A percentile compares a stretch with the other conserved stretches of the same genome.
Evolutionary conservation across 2,888 invertebrate species (phyloP).

Genomic region (Trissolcus japonicus): DNA sequence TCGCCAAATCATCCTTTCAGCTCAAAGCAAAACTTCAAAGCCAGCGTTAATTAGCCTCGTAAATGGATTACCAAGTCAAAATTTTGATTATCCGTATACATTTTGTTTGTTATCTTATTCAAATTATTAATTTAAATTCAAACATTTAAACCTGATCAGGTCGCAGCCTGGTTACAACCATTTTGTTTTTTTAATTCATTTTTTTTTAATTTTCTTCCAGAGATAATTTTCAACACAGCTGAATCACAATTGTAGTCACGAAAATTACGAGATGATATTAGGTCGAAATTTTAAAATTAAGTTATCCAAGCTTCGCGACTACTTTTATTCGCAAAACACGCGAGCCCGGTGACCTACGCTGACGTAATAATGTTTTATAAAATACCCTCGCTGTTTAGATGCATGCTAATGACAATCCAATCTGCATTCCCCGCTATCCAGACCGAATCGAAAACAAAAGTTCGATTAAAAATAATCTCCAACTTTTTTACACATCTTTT

Average conservation of each 20-base stretch:
- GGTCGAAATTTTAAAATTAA: conserved; percentile 4
- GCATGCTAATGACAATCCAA: conserved; percentile 24
- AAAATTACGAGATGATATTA: too few relatives aligned
- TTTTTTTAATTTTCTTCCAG: too few relatives aligned
- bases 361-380: conserved; percentile 45
- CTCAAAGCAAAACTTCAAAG: conserved; percentile 7
- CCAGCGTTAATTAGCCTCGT: conserved; percentile 25
- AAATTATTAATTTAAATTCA: neutral
- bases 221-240: too few relatives aligned
- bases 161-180: too few relatives aligned
- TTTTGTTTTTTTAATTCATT: too few relatives aligned
- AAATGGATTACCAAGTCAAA: conserved; percentile 26
- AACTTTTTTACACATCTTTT: too few relatives aligned
- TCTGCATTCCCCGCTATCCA: conserved; percentile 13
- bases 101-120: conserved; percentile 9
- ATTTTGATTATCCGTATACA: too few relatives aligned
- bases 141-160: too few relatives aligned
- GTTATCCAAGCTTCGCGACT: conserved; percentile 16
- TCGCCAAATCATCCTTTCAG: conserved; percentile 25
- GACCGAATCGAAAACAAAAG: conserved; percentile 1
- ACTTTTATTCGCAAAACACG: conserved; percentile 33
- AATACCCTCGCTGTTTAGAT: conserved; percentile 45
- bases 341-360: conserved; percentile 42
- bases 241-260: too few relatives aligned
- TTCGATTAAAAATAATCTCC: neutral